phyloP scores from a whole-genome alignment of 2,797 vertebrate genomes.

The Poeciliopsis paucimaculata region DNA sequence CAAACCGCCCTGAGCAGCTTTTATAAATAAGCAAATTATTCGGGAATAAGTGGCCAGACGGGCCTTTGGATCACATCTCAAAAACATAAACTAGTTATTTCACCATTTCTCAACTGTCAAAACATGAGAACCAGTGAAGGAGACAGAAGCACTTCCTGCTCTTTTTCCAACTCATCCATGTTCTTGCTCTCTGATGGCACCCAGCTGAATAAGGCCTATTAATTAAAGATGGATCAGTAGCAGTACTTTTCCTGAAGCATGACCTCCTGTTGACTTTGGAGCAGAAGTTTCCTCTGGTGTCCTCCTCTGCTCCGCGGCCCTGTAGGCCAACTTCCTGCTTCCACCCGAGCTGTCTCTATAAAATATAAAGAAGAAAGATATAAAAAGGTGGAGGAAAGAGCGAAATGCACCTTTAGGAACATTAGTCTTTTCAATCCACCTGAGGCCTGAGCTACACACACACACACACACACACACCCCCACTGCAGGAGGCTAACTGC shows the following conservation, averaged over 20 bases:
- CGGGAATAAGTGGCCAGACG: conserved; percentile 20
- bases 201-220: conserved; percentile 73
- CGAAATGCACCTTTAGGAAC: conserved; percentile 77
- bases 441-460: conserved; percentile 62
- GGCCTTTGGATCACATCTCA: conserved; percentile 28
- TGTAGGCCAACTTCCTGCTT: conserved; percentile 78
- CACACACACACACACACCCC: conserved; percentile 50
- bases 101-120: conserved; percentile 57
- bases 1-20: conserved; percentile 12
- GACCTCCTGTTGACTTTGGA: conserved; percentile 79
- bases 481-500: conserved; percentile 75
- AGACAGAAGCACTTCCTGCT: conserved; percentile 69
- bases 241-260: conserved; percentile 69
- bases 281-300: conserved; percentile 74
- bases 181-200: conserved; percentile 67
- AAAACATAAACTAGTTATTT: conserved; percentile 42
- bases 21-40: conserved; percentile 30
- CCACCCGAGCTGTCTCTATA: conserved; percentile 77
- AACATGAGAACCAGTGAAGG: conserved; percentile 61
- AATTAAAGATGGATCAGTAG: conserved; percentile 77
- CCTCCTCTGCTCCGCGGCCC: conserved; percentile 67
- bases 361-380: conserved; percentile 80
- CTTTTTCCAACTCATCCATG: conserved; percentile 68
- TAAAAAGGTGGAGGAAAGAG: conserved; percentile 74
- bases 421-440: conserved; percentile 75